Evolutionary conservation across 2,888 invertebrate species (phyloP), one percentile per base, ranked within the genome.

Genomic region (Chirona hameri): DNA sequence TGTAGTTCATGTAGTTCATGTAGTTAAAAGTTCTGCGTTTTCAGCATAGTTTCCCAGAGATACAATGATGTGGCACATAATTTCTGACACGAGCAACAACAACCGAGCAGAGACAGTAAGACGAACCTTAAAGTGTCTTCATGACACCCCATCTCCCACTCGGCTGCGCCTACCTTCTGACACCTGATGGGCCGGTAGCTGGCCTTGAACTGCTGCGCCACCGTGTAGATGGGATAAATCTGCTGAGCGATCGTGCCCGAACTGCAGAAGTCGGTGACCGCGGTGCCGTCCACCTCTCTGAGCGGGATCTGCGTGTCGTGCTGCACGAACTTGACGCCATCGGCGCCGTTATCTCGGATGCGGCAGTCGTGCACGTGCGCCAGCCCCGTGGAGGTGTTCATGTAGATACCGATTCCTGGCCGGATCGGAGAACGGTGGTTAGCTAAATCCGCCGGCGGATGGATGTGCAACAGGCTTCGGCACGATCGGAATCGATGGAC

Each of bases 311-410:
- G 84, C 27, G 93, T 91, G 88, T 96, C 95, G 86, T 94, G 93
- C 82, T 93, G 93, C 27, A 95, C 92, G 88, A 94, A 97, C 88
- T 94, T 93, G 82, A 98, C 89, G 48, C 98, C 98, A 88, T 98
- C 97, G 0, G 93, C 97, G 10, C 94, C 95, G 88, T 98, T 98
- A 86, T 94, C 93, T 85, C 92, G 91, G 24, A 98, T 90, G 80
- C 91, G 89, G 86, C 95, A 94, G 85, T 93, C 93, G 85, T 94
- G 93, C 82, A 98, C 90, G 85, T 92, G 92, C 15, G 94, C 91
- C 87, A 93, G 90, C 1, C 97, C 97, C 86, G 93, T 93, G 82
- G 94, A 95, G 85, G 95, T 95, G 89, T 97, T 97, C 79, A 97
- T 91, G 89, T 94, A 96, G 82, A 97, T 90, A 48, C 97, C 97